These are phyloP conservation scores for Lithobates sylvaticus DNA, from an alignment of 2,797 vertebrate species.

Conservation along the genomic window DNA sequence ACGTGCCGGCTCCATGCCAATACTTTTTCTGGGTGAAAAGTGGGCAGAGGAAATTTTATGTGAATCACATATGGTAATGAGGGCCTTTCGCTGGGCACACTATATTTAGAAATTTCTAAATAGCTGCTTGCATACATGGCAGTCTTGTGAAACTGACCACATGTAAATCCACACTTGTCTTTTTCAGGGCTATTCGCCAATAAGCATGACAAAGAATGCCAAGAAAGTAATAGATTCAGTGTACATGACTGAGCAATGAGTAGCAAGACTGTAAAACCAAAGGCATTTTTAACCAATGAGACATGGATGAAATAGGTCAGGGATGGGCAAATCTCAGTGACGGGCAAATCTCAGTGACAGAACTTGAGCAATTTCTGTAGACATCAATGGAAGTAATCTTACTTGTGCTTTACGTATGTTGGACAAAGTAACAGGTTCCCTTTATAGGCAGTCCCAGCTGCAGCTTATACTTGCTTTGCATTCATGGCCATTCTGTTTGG, in stretches of 20 bases:
- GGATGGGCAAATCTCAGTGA: neutral
- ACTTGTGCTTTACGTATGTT: too few relatives aligned
- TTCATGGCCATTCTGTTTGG: too few relatives aligned
- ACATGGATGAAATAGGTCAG: neutral
- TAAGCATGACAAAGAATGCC: neutral
- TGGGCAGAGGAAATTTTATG: neutral
- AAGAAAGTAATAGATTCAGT: neutral
- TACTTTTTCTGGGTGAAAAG: neutral
- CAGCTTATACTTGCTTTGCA: too few relatives aligned
- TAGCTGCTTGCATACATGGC: neutral
- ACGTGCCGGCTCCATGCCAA: neutral
- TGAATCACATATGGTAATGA: neutral
- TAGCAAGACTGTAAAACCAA: neutral
- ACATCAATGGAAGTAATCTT: too few relatives aligned
- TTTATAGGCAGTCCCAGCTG: too few relatives aligned
- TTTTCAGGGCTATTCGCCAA: too few relatives aligned
- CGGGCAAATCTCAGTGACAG: neutral
- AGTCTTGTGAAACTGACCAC: slow-evolving; percentile 5
- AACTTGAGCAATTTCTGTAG: too few relatives aligned
- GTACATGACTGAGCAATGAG: neutral
- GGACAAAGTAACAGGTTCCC: too few relatives aligned
- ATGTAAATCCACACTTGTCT: neutral
- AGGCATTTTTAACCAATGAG: too few relatives aligned
- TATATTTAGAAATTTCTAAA: slow-evolving; percentile 19
- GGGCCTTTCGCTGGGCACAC: neutral